A percentile compares a stretch with the other conserved stretches of the same genome.
These are phyloP conservation scores for Corythoichthys intestinalis DNA, from an alignment of 2,113 vertebrate genomes.

Conservation along the genomic window DNA sequence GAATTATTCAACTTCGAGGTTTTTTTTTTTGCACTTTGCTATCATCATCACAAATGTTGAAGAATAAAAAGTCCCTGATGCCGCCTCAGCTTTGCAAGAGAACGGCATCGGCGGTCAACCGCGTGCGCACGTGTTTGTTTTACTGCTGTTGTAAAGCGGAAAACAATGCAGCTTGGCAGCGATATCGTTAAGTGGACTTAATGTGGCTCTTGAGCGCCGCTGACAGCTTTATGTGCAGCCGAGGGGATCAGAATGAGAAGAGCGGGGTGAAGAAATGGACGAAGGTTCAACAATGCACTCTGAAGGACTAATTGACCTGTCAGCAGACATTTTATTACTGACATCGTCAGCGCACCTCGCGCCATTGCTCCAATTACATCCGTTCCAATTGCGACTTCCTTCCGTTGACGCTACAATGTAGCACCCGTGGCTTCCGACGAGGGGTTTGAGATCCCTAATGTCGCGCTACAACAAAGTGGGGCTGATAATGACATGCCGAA, in stretches of 20 bases:
- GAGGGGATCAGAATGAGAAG: conserved; percentile 42
- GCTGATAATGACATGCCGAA: conserved; percentile 3
- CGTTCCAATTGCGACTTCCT: conserved; percentile 18
- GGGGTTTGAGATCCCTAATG: conserved; percentile 3
- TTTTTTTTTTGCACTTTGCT: neutral
- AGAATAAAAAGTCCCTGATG: conserved; percentile 28
- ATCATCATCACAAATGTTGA: conserved; percentile 7
- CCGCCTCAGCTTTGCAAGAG: conserved; percentile 30
- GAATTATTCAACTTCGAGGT: conserved; percentile 2
- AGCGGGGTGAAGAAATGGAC: conserved; percentile 41
- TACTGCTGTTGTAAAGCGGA: conserved; percentile 46
- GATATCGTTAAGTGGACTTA: conserved; percentile 29
- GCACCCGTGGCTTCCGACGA: conserved; percentile 9
- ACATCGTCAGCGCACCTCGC: conserved; percentile 11
- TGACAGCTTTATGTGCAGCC: conserved; percentile 53
- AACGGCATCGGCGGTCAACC: conserved; percentile 27
- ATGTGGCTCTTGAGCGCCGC: conserved; percentile 42
- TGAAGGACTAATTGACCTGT: conserved; percentile 33
- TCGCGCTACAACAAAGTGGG: neutral
- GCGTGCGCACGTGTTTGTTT: conserved; percentile 20
- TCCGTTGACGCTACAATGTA: conserved; percentile 14
- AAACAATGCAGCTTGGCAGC: conserved; percentile 38
- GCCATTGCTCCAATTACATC: conserved; percentile 23
- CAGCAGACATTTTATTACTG: conserved; percentile 59
- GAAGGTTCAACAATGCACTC: conserved; percentile 39